Percentiles rank a stretch among this genome's conserved stretches.
Conservation (phyloP, 2,888 invertebrate genomes). For the Chydorus sphaericus region DNA sequence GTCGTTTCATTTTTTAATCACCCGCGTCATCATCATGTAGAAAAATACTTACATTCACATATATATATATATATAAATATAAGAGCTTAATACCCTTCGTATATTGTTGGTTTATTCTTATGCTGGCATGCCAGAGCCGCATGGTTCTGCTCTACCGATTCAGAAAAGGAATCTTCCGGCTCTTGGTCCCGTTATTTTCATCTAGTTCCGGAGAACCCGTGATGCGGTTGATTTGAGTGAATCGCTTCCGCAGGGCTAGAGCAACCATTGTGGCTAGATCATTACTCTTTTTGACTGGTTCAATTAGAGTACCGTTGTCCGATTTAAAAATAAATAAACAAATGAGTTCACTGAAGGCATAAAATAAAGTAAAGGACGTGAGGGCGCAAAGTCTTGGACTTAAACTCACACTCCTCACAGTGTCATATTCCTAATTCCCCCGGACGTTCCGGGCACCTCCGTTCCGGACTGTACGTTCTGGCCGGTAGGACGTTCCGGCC, state of each 20-base stretch:
- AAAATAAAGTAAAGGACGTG: background rate
- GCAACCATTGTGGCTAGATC: slow-evolving; percentile 29
- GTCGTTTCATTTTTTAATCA: too few relatives aligned
- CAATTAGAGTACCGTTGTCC: slow-evolving; percentile 1
- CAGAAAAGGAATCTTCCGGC: slow-evolving; percentile 11
- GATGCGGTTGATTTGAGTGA: slow-evolving; percentile 24
- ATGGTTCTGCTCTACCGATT: background rate
- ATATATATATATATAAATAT: too few relatives aligned
- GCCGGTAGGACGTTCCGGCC: too few relatives aligned
- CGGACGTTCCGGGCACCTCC: too few relatives aligned
- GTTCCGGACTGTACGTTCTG: too few relatives aligned
- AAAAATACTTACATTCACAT: too few relatives aligned
- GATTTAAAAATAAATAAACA: slow-evolving; percentile 3
- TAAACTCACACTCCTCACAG: too few relatives aligned
- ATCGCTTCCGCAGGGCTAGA: slow-evolving; percentile 29
- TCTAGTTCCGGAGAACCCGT: slow-evolving; percentile 11
- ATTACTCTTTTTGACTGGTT: slow-evolving; percentile 17
- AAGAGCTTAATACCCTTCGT: too few relatives aligned
- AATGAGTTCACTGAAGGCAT: background rate
- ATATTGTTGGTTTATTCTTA: background rate
- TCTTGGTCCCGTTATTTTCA: background rate
- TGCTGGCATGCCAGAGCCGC: background rate
- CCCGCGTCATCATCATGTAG: too few relatives aligned
- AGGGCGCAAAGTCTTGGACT: background rate
- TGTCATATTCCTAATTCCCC: too few relatives aligned